phyloP scores from a whole-genome alignment of 1,140 invertebrate species.

The Zaprionus kolodkinae region DNA sequence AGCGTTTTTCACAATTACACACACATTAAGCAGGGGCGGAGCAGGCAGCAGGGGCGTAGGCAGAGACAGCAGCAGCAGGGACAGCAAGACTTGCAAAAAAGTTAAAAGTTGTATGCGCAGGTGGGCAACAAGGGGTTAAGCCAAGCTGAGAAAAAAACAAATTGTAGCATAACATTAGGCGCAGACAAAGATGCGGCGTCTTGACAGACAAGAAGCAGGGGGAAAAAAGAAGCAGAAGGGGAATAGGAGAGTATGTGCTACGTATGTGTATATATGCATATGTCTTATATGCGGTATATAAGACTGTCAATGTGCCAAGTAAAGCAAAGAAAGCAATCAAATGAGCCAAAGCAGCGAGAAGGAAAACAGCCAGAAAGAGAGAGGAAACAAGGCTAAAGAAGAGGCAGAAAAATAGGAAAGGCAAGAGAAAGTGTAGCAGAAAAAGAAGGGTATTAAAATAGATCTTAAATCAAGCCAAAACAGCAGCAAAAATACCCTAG shows the following conservation, averaged over 20 bases:
- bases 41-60: neutral
- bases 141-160: neutral
- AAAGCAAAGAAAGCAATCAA: slow-evolving; percentile 1
- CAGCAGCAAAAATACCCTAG: too few relatives aligned
- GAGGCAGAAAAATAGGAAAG: neutral
- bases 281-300: slow-evolving; percentile 6
- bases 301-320: slow-evolving; percentile 47
- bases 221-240: neutral
- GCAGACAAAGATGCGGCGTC: slow-evolving; percentile 43
- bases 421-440: neutral
- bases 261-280: neutral
- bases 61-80: neutral
- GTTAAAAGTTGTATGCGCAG: slow-evolving; percentile 38
- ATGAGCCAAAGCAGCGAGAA: slow-evolving; percentile 1
- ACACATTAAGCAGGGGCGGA: slow-evolving; percentile 62
- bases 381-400: neutral
- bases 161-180: slow-evolving; percentile 54
- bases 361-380: neutral
- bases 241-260: neutral
- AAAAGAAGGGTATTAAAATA: neutral
- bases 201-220: slow-evolving; percentile 29
- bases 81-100: slow-evolving; percentile 45
- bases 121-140: slow-evolving; percentile 33
- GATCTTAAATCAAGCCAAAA: too few relatives aligned
- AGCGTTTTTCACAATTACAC: slow-evolving; percentile 75